Evolutionary conservation across 2,888 invertebrate genomes (phyloP).

Genomic region (Busseola fusca): DNA sequence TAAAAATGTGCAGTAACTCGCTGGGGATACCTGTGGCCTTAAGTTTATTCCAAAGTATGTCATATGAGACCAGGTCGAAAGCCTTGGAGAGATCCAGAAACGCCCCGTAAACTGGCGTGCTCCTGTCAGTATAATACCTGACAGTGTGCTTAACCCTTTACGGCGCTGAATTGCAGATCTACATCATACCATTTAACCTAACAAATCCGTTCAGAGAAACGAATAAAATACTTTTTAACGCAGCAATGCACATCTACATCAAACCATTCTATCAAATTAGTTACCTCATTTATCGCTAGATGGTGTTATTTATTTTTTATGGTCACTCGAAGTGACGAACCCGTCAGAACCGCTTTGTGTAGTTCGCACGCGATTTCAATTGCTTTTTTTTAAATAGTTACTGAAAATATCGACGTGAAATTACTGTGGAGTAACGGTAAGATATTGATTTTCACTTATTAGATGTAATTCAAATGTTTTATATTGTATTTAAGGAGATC

Average conservation of each 20-base stretch:
- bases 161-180: slow-evolving; percentile 28
- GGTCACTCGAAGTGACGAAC: background rate
- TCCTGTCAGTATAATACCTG: no score
- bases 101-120: no score
- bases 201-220: slow-evolving; percentile 1
- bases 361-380: slow-evolving; percentile 10
- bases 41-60: no score
- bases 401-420: slow-evolving; percentile 7
- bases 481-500: slow-evolving; percentile 37
- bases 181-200: slow-evolving; percentile 18
- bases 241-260: background rate
- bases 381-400: slow-evolving; percentile 6
- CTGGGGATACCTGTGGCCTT: no score
- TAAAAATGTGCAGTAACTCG: no score
- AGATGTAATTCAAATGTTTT: slow-evolving; percentile 17
- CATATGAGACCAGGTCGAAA: no score
- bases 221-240: slow-evolving; percentile 1
- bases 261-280: slow-evolving; percentile 3
- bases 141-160: slow-evolving; percentile 24
- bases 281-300: background rate
- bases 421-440: slow-evolving; percentile 25
- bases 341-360: slow-evolving; percentile 12
- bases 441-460: slow-evolving; percentile 19
- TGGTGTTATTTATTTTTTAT: slow-evolving; percentile 16
- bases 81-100: no score